A percentile compares a stretch with the other conserved stretches of the same genome.
Evolutionary conservation across 2,113 vertebrate species (phyloP).

Genomic region (Fukomys damarensis): DNA sequence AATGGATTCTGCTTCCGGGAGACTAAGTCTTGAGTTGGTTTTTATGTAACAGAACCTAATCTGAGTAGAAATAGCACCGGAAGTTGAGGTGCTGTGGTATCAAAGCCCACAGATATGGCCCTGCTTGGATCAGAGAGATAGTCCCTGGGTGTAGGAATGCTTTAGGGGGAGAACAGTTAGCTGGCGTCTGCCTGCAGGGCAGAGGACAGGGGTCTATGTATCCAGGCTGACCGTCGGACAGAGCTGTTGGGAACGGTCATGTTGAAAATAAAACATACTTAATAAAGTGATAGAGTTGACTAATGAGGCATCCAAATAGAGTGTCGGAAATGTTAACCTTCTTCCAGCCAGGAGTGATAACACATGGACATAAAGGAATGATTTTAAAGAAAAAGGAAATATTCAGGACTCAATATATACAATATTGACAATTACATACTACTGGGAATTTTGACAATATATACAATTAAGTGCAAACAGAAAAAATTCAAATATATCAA

Average conservation of each 20-base stretch:
- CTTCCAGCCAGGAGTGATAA: background rate
- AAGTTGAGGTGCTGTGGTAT: background rate
- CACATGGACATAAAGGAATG: background rate
- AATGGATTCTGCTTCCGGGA: background rate
- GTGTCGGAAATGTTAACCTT: background rate
- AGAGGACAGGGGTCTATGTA: background rate
- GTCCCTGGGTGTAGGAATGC: background rate
- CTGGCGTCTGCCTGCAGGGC: no score
- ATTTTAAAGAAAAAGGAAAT: background rate
- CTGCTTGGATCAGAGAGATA: background rate
- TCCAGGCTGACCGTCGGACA: background rate
- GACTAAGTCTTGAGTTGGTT: background rate
- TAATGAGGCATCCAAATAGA: background rate
- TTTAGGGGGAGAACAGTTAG: background rate
- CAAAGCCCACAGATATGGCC: background rate
- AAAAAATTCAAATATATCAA: background rate
- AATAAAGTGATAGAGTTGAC: background rate
- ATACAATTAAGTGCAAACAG: background rate
- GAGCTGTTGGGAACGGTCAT: background rate
- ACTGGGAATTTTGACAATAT: background rate
- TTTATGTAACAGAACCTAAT: background rate
- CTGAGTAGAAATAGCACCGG: background rate
- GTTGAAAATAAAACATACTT: background rate
- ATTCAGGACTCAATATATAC: background rate
- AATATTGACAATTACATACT: background rate